Evolutionary conservation across 1,140 invertebrate genomes (phyloP).

Genomic region (Drosophila tropicalis): DNA sequence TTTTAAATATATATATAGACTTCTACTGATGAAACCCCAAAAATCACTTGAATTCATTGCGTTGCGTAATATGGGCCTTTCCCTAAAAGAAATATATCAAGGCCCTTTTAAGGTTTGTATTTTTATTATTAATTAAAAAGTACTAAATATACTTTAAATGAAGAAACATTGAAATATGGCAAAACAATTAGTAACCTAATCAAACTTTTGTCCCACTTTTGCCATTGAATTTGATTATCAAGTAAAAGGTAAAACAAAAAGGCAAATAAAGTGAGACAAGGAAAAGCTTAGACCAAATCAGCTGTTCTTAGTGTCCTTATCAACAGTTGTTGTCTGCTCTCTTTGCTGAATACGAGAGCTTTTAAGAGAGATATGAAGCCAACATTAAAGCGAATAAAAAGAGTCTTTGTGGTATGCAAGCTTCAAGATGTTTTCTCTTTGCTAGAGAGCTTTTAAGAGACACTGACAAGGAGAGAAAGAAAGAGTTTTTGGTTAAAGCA

Average conservation of each 20-base stretch:
- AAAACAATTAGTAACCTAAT: conserved; percentile 5
- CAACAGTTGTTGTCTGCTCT: conserved; percentile 33
- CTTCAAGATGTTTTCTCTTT: conserved; percentile 11
- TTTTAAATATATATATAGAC: too few species aligned
- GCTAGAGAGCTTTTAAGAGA: conserved; percentile 40
- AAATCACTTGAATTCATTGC: too few species aligned
- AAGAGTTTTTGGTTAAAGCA: neutral
- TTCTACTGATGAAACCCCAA: too few species aligned
- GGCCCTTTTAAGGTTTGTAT: too few species aligned
- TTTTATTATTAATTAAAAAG: too few species aligned
- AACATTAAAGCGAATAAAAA: neutral
- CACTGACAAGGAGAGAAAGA: too few species aligned
- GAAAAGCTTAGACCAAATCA: conserved; percentile 39
- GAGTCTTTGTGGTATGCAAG: conserved; percentile 25
- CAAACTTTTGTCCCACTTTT: conserved; percentile 15
- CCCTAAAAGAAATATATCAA: too few species aligned
- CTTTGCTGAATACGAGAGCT: conserved; percentile 34
- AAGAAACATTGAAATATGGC: neutral
- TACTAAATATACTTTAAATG: neutral
- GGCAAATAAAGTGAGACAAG: neutral
- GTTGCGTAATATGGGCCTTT: too few species aligned
- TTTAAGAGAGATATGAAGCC: conserved; percentile 9
- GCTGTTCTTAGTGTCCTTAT: conserved; percentile 46
- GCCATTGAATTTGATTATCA: conserved; percentile 16
- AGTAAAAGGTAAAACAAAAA: neutral